phyloP scores from a whole-genome alignment of 2,797 vertebrate species.

The Etheostoma perlongum region DNA sequence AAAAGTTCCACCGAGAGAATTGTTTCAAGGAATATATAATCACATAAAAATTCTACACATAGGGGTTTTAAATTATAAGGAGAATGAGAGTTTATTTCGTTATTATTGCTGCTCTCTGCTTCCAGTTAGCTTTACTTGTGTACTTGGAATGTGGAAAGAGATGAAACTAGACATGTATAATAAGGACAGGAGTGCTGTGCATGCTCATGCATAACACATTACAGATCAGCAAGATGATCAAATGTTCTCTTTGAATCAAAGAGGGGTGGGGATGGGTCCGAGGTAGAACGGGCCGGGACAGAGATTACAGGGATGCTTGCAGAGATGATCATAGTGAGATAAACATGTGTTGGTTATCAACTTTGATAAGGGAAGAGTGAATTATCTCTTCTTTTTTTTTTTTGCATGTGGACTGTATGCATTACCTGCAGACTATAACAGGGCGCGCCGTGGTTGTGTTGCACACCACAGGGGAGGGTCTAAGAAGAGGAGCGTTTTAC shows the following conservation, averaged over 20 bases:
- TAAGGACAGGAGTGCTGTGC: conserved; percentile 1
- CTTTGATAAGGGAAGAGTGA: neutral
- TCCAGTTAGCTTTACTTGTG: conserved; percentile 50
- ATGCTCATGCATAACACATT: neutral
- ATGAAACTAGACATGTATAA: neutral
- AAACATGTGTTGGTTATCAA: conserved; percentile 5
- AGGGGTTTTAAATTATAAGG: neutral
- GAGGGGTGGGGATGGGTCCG: neutral
- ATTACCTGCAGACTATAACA: conserved; percentile 6
- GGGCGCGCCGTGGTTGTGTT: no score
- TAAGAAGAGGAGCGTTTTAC: no score
- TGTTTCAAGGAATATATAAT: neutral
- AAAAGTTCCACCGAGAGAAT: neutral
- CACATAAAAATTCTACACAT: neutral
- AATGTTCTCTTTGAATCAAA: conserved; percentile 3
- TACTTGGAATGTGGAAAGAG: conserved; percentile 47
- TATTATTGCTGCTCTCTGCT: neutral
- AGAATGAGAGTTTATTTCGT: neutral
- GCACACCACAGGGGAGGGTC: no score
- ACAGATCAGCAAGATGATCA: conserved; percentile 19
- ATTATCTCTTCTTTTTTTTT: neutral
- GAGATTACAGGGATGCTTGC: conserved; percentile 1
- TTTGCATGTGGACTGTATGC: conserved; percentile 21
- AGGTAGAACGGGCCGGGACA: neutral
- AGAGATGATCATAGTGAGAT: conserved; percentile 7